Conservation (phyloP, 1,140 invertebrate genomes). For the Drosophila sturtevanti region DNA sequence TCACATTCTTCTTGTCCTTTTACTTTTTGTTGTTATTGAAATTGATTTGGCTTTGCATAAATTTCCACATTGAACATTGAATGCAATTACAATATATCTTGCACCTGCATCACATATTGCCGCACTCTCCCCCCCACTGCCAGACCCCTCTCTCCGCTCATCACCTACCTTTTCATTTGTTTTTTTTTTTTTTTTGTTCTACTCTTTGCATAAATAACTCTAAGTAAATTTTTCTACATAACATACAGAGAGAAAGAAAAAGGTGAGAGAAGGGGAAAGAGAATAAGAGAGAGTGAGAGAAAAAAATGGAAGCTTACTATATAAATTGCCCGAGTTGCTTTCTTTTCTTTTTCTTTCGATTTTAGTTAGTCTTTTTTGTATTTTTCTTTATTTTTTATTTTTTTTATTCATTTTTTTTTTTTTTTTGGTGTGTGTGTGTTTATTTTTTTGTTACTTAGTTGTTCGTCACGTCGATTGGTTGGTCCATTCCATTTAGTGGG, state of each 20-base stretch:
- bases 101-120: constrained; percentile 12
- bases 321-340: constrained; percentile 64
- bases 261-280: neutral
- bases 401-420: constrained; percentile 18
- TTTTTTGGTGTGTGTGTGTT: constrained; percentile 2
- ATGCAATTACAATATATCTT: constrained; percentile 80
- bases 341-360: constrained; percentile 14
- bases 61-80: constrained; percentile 59
- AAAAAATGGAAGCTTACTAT: constrained; percentile 48
- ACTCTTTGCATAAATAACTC: constrained; percentile 73
- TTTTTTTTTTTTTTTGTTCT: neutral
- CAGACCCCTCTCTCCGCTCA: too few relatives aligned
- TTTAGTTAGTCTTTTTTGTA: constrained; percentile 4
- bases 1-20: neutral
- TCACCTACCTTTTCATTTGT: constrained; percentile 13
- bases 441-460: constrained; percentile 48
- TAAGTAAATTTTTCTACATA: constrained; percentile 74
- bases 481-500: constrained; percentile 46
- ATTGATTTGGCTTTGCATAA: constrained; percentile 80
- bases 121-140: neutral
- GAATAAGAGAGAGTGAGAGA: neutral
- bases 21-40: constrained; percentile 67
- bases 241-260: constrained; percentile 16
- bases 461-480: constrained; percentile 79
- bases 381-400: constrained; percentile 40